Conservation (phyloP, 2,888 invertebrate genomes). For the Euzophera pinguis region DNA sequence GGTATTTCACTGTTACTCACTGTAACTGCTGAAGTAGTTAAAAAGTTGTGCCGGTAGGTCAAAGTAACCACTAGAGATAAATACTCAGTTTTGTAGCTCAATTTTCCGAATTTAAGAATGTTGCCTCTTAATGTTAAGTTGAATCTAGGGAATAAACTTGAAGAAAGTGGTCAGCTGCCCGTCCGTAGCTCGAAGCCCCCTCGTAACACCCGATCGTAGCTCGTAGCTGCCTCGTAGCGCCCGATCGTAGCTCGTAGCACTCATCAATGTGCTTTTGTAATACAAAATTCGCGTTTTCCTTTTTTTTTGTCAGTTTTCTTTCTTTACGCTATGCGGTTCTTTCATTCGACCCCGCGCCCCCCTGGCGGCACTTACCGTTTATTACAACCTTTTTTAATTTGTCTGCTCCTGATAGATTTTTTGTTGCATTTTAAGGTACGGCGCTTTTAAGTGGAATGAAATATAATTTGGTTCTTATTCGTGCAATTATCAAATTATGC, state of each 20-base stretch:
- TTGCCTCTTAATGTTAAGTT: not conserved
- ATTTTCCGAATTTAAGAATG: too few species aligned
- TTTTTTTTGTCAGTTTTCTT: constrained; percentile 38
- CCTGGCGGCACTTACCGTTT: constrained; percentile 36
- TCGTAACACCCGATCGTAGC: constrained; percentile 8
- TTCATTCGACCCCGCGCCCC: constrained; percentile 37
- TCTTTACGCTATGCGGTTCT: constrained; percentile 31
- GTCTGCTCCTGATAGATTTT: constrained; percentile 28
- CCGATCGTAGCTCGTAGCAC: constrained; percentile 13
- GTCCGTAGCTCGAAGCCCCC: constrained; percentile 11
- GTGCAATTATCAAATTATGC: too few species aligned
- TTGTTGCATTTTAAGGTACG: constrained; percentile 16
- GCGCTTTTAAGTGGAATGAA: not conserved
- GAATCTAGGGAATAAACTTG: too few species aligned
- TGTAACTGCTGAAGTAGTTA: too few species aligned
- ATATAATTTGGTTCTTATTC: not conserved
- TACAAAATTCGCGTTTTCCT: constrained; percentile 31
- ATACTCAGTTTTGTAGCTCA: too few species aligned
- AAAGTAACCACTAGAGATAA: too few species aligned
- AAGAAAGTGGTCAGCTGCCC: not conserved
- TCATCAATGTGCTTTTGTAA: constrained; percentile 17
- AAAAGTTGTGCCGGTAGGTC: too few species aligned
- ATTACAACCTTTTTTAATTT: constrained; percentile 38
- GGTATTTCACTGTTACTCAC: too few species aligned
- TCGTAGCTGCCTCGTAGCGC: constrained; percentile 14